Evolutionary conservation across 2,797 vertebrate species (phyloP).

Genomic region (Enoplosus armatus): DNA sequence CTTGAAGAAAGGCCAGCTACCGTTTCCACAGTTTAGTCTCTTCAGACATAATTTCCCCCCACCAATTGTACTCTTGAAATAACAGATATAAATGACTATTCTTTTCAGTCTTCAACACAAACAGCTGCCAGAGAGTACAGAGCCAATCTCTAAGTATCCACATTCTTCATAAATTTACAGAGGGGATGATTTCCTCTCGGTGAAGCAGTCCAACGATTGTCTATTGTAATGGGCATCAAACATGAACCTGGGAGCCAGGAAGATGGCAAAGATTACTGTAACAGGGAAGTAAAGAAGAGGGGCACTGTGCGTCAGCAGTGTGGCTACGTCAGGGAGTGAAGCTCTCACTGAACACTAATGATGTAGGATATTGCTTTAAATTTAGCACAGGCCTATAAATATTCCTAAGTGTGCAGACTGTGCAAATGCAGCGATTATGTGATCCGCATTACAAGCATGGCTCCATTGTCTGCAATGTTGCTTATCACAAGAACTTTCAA

Average conservation of each 20-base stretch:
- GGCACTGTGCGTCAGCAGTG: conserved; percentile 38
- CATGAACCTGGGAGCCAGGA: conserved; percentile 51
- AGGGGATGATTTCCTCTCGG: conserved; percentile 68
- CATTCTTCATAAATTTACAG: conserved; percentile 65
- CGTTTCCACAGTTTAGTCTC: conserved; percentile 66
- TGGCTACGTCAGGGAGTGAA: conserved; percentile 11
- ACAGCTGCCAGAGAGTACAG: conserved; percentile 42
- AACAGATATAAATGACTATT: conserved; percentile 67
- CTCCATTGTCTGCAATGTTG: conserved; percentile 30
- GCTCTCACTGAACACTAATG: conserved; percentile 26
- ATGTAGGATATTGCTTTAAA: conserved; percentile 50
- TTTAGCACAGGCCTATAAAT: conserved; percentile 49
- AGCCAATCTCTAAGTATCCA: conserved; percentile 45
- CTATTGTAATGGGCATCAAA: conserved; percentile 67
- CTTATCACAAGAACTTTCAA: conserved; percentile 40
- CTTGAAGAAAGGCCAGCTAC: conserved; percentile 25
- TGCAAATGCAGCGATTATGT: conserved; percentile 39
- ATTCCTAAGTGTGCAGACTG: conserved; percentile 25
- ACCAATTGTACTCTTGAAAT: conserved; percentile 69
- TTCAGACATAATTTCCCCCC: conserved; percentile 46
- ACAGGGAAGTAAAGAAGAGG: conserved; percentile 30
- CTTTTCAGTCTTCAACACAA: conserved; percentile 48
- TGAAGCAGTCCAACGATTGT: conserved; percentile 66
- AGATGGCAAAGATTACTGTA: conserved; percentile 55
- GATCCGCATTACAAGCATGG: conserved; percentile 14